A percentile compares a stretch with the other conserved stretches of the same genome.
Evolutionary conservation across 2,113 vertebrate species (phyloP).

Genomic region (Nematolebias whitei): DNA sequence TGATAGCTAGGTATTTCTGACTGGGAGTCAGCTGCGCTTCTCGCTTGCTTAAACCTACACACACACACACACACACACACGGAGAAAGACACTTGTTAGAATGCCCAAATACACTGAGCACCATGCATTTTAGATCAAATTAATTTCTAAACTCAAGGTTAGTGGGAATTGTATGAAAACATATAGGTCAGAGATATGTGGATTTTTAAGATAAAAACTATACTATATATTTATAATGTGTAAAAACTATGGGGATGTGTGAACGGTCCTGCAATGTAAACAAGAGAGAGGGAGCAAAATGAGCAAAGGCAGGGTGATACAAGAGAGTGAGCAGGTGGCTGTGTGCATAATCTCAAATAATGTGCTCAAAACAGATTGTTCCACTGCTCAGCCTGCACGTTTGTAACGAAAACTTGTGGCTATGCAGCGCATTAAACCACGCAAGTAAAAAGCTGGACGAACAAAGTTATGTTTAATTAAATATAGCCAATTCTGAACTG

Average conservation of each 20-base stretch:
- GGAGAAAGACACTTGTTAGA: slow-evolving; percentile 6
- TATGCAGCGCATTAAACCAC: slow-evolving; percentile 16
- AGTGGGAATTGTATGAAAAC: neutral
- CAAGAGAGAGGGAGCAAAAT: neutral
- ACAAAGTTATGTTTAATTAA: neutral
- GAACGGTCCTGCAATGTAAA: slow-evolving; percentile 10
- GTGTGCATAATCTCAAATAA: slow-evolving; percentile 5
- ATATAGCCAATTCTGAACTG: neutral
- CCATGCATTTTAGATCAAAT: neutral
- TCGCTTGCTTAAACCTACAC: slow-evolving; percentile 88
- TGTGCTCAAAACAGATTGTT: neutral
- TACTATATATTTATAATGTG: no score
- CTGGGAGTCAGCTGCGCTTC: slow-evolving; percentile 88
- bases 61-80: slow-evolving; percentile 38
- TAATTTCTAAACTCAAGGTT: neutral
- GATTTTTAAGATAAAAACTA: neutral
- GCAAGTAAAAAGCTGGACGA: neutral
- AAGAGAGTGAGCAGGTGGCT: slow-evolving; percentile 4
- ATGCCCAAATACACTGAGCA: neutral
- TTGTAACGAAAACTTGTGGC: slow-evolving; percentile 15
- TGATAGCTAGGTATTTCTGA: slow-evolving; percentile 92
- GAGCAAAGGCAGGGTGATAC: slow-evolving; percentile 6
- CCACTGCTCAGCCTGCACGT: slow-evolving; percentile 9
- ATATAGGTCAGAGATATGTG: neutral
- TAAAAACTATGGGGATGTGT: neutral